Evolutionary conservation across 2,797 vertebrate species (phyloP), one percentile per base, ranked within the genome.

Genomic region (Sylvia borin): DNA sequence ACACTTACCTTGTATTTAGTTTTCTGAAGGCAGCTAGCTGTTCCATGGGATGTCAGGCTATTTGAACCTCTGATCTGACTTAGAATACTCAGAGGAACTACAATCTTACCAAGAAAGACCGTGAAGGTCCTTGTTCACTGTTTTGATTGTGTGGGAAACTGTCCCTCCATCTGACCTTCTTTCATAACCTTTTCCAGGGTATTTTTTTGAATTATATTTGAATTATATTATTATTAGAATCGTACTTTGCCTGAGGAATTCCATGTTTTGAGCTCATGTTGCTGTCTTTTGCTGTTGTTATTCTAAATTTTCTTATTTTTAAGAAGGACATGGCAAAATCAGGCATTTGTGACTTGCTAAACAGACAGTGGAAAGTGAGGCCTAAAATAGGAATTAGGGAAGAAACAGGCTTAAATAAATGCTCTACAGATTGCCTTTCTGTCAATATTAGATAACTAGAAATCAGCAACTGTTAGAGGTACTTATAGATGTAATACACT

Each of bases 101-200:
- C 48, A 61, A 42, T 36, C 18, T 58, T 57, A 18, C 8, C 4
- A 50, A 51, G 62, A 84, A 17, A 60, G 11, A 42, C 4, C 2
- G 11, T 22, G 14, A 57, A 66, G 20, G 2, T 5, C 19, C 5
- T 29, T 31, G 12, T 50, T 75, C 2, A 0, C 1, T 64, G 3
- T 48, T 54, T 81, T 31, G 20, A 18, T 84, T 55, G 3, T n/a
- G 20, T 25, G 40, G 29, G 12, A 31, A 31, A n/a, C 24, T 62
- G 29, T 47, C 16, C 31, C 19, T 77, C 10, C 16, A 7, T 61
- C 12, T 62, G 24, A 50, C 4, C 32, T 61, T 57, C 12, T 54
- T 50, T 16, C 16, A 16, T n/a, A 18, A 62, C 3, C 3, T 32
- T 65, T 70, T 15, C 12, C 10, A 51, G 9, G 8, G 1, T 65